phyloP scores from a whole-genome alignment of 2,888 invertebrate genomes.

The Caenorhabditis macrosperma region DNA sequence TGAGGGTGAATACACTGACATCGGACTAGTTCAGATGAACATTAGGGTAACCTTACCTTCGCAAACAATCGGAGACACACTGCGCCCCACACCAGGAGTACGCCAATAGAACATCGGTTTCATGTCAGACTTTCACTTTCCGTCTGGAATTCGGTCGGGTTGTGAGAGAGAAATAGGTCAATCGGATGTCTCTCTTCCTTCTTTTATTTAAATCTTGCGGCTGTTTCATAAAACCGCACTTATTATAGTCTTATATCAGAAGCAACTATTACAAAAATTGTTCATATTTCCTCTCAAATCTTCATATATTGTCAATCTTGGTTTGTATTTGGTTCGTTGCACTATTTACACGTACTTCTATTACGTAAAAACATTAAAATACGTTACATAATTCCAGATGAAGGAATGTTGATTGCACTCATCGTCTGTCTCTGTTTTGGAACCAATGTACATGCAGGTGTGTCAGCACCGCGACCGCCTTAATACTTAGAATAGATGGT shows the following conservation, averaged over 20 bases:
- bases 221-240: slow-evolving; percentile 27
- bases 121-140: not conserved
- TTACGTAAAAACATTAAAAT: too few relatives aligned
- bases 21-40: too few relatives aligned
- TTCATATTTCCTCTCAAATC: not conserved
- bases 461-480: not conserved
- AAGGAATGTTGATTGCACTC: slow-evolving; percentile 24
- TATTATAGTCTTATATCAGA: slow-evolving; percentile 19
- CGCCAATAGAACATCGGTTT: too few relatives aligned
- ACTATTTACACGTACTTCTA: slow-evolving; percentile 15
- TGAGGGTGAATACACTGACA: too few relatives aligned
- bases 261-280: not conserved
- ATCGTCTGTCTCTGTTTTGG: slow-evolving; percentile 9
- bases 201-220: slow-evolving; percentile 7
- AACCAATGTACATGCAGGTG: slow-evolving; percentile 43
- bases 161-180: slow-evolving; percentile 26
- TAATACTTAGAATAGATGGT: slow-evolving; percentile 17
- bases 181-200: slow-evolving; percentile 13
- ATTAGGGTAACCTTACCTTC: too few relatives aligned
- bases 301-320: not conserved
- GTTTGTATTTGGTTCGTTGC: not conserved
- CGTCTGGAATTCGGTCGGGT: slow-evolving; percentile 11
- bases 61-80: too few relatives aligned
- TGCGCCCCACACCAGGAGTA: too few relatives aligned
- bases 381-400: slow-evolving; percentile 30